Evolutionary conservation across 2,888 invertebrate genomes (phyloP), one percentile per base, ranked within the genome.

Genomic region (Omphaloscelis lunosa): DNA sequence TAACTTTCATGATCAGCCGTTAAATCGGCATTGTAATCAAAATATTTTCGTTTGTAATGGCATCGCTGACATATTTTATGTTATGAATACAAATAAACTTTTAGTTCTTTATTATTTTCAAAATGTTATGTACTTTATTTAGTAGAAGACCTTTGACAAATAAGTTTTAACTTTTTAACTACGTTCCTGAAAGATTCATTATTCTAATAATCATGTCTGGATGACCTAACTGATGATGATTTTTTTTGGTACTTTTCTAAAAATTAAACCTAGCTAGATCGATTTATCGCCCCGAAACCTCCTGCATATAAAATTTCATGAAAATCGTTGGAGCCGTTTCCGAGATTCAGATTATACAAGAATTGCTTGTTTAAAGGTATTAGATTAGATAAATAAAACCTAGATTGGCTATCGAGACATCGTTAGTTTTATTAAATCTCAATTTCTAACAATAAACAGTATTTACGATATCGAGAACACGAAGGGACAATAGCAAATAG

Each of bases 31-130:
- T 68, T 27, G 27, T 45, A 6, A 69, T 78, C 48, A 51, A 59
- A 81, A 81, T 80, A 62, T 41, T 65, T 63, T 77, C 51, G 58
- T 58, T 63, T 63, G 0, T 48, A 34, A 75, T 75, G 23, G 0
- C 27, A 51, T 17, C 34, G 27, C 12, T 67, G 75, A 80, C 75
- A 59, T 77, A 9, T 53, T 59, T 80, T 72, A 73, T 78, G 41
- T 80, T 72, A 73, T 78, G 41, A 65, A 58, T 29, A 73, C 27
- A 20, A 80, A 34, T 65, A 27, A 45, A 61, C 27, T 45, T 72
- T n/a, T n/a, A 29, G 39, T 29, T 72, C n/a, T 48, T 51, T 41
- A 58, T n/a, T 56, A 34, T 45, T 20, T 29, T 29, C 9, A 27
- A 48, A 67, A 59, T 34, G 3, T 29, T 67, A 11, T 23, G 27